Evolutionary conservation across 2,888 invertebrate genomes (phyloP), one percentile per base, ranked within the genome.

Genomic region (Crioceris asparagi): DNA sequence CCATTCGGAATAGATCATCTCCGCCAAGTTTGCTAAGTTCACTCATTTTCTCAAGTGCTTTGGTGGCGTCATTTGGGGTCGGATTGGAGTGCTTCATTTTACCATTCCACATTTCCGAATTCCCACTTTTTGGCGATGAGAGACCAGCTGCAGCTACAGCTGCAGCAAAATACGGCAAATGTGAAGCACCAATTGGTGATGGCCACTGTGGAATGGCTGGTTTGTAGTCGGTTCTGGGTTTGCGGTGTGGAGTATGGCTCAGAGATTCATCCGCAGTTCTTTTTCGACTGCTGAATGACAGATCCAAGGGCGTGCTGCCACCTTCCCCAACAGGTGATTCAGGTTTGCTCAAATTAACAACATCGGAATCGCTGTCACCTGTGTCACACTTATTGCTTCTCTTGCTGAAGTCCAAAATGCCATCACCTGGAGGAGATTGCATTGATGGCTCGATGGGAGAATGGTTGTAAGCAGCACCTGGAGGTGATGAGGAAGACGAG

Each of bases 31-130:
- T 79, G 54, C 87, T 88, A 53, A 90, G 69, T 58, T 90, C 88
- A 54, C 84, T 86, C 88, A 90, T 87, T 62, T 90, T 88, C 59
- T 90, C 90, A 37, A 90, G 64, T 5, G 90, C 88, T 62, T 88
- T 90, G 10, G 83, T 83, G 1, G 87, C 86, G 54, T 87, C 87
- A 53, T 75, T 85, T 0, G 85, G 82, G 16, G 75, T 75, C 1
- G 79, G 75, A 2, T 64, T 65, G 7, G 33, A 7, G 46, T 80
- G 72, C 57, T 86, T 85, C 50, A 80, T 64, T 64, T 86, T 86
- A 40, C 87, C 87, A 60, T 80, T 87, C 87, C 82, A 85, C 11
- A 73, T 51, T 33, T 68, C 66, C 8, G 55, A 32, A 4, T 58
- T 66, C 26, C 71, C 74, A 17, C 75, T 75, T 55, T 84, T 80